Evolutionary conservation across 2,888 invertebrate genomes (phyloP).

Genomic region (Stenodema calcarata): DNA sequence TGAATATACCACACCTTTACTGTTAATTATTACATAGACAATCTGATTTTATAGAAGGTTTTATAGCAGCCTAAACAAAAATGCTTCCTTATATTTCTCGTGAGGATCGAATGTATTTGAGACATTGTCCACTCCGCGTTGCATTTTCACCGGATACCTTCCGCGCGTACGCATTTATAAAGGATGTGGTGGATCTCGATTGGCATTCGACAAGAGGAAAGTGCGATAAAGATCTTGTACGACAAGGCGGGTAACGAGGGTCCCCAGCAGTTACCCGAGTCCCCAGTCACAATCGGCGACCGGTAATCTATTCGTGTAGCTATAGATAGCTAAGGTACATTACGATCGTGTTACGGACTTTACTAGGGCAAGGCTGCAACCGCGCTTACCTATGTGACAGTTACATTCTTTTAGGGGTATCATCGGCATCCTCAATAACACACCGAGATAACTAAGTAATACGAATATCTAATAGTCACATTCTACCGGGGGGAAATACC

Average conservation of each 20-base stretch:
- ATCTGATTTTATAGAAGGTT: too few species aligned
- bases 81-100: too few species aligned
- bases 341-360: background rate
- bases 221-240: slow-evolving; percentile 27
- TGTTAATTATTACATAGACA: too few species aligned
- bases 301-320: background rate
- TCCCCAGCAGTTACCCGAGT: background rate
- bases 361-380: slow-evolving; percentile 28
- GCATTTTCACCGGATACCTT: background rate
- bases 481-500: too few species aligned
- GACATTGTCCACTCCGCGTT: background rate
- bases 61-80: too few species aligned
- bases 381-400: background rate
- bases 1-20: too few species aligned
- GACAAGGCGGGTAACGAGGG: background rate
- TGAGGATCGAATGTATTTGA: too few species aligned
- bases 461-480: too few species aligned
- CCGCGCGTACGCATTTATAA: background rate
- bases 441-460: too few species aligned
- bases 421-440: background rate
- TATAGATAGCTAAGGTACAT: background rate
- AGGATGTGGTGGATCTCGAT: background rate
- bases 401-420: background rate
- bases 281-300: background rate
- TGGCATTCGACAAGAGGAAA: slow-evolving; percentile 2